phyloP scores from a whole-genome alignment of 2,113 vertebrate genomes.

The Psettodes erumei region DNA sequence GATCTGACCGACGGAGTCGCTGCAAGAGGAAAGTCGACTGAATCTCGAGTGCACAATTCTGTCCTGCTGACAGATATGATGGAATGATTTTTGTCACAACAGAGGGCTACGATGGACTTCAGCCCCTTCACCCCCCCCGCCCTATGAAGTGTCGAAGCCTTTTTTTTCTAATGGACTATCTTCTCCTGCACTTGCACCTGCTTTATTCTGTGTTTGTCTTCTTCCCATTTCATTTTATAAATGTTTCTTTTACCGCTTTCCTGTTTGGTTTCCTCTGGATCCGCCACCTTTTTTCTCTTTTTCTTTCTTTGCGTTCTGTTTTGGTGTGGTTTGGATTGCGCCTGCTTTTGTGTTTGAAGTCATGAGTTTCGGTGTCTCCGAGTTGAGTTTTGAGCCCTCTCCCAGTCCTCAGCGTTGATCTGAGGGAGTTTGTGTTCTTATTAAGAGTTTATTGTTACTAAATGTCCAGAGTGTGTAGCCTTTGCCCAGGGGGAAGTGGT shows the following conservation, averaged over 20 bases:
- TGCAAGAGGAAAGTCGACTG: constrained; percentile 36
- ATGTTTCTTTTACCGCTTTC: constrained; percentile 52
- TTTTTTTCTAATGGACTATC: constrained; percentile 55
- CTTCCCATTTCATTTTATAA: constrained; percentile 54
- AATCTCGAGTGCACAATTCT: constrained; percentile 44
- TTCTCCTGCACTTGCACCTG: constrained; percentile 63
- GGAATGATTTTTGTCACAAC: constrained; percentile 43
- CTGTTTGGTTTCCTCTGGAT: constrained; percentile 34
- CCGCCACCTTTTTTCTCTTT: constrained; percentile 22
- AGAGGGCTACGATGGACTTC: constrained; percentile 53
- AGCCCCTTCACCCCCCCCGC: constrained; percentile 2
- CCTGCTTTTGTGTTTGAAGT: constrained; percentile 72
- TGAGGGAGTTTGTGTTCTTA: constrained; percentile 59
- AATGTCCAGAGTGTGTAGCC: constrained; percentile 70
- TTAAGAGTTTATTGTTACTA: constrained; percentile 65
- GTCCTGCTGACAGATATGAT: constrained; percentile 48
- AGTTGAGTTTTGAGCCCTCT: constrained; percentile 59
- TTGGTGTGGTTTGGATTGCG: constrained; percentile 78
- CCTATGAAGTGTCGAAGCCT: constrained; percentile 68
- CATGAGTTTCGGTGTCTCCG: constrained; percentile 65
- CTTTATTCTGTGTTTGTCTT: constrained; percentile 53
- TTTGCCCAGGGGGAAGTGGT: constrained; percentile 53
- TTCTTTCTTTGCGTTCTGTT: constrained; percentile 54
- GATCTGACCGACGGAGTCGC: constrained; percentile 34
- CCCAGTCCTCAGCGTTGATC: constrained; percentile 55